Conservation (phyloP, 2,113 vertebrate species). For the Aegotheles bennettii region DNA sequence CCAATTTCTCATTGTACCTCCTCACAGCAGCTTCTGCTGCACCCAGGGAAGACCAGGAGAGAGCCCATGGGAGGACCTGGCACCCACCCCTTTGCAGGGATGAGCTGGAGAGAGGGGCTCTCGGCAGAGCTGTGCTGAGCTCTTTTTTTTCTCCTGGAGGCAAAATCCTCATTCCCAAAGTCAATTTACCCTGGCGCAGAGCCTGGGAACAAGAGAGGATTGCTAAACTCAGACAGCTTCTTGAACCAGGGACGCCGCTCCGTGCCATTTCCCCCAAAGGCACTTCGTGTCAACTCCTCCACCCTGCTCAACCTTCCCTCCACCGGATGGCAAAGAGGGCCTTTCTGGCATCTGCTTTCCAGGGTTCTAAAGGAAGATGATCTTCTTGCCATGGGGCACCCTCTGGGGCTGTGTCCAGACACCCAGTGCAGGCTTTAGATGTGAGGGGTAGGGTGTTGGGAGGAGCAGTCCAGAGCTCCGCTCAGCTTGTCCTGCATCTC, state of each 20-base stretch:
- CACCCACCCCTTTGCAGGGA: background rate
- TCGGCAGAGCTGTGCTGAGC: background rate
- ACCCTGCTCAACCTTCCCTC: background rate
- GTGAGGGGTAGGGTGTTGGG: background rate
- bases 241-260: conserved; percentile 23
- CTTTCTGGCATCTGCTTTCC: conserved; percentile 26
- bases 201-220: conserved; percentile 56
- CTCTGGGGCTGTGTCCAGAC: conserved; percentile 37
- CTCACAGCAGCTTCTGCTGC: background rate
- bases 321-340: conserved; percentile 34
- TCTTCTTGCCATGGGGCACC: background rate
- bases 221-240: conserved; percentile 60
- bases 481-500: background rate
- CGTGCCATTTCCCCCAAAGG: conserved; percentile 21
- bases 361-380: no score
- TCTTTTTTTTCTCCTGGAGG: conserved; percentile 27
- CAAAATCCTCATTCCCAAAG: conserved; percentile 42
- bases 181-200: conserved; percentile 44
- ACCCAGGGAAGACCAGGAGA: background rate
- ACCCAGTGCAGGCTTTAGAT: background rate
- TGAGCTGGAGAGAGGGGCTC: background rate
- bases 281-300: conserved; percentile 26
- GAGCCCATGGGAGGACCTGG: background rate
- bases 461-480: conserved; percentile 19
- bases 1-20: background rate